Base-by-base conservation (phyloP, 2,888 invertebrate species). In the Liopterus haemorrhoidalis region DNA sequence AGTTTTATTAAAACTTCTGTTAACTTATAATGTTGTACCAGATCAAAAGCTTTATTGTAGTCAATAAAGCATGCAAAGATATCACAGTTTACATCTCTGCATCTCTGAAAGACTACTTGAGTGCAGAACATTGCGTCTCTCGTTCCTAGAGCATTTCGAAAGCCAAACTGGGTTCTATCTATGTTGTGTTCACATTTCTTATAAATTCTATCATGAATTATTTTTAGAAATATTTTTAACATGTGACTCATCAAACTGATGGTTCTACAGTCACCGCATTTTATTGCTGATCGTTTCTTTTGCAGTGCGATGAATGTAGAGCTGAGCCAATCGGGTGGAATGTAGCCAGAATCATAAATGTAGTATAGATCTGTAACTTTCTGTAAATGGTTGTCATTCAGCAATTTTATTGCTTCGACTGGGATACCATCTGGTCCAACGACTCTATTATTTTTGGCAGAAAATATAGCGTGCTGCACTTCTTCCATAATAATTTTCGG, bases 281-380 rank as follows among this genome's bases (percentile, higher is more conserved):
- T n/a, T 28, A n/a, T 47, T 2, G 41, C 30, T 24, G 21, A 42
- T 18, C 5, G 12, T 27, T 48, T 52, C 33, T 52, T 48, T 12
- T 48, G 43, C n/a, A 52, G 16, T 21, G 48, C 21, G 11, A 52
- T 33, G 37, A 49, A 50, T 19, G 41, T 46, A 14, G 49, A 46
- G 15, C 8, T 5, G 16, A 50, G 33, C 50, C 49, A 50, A 14
- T 49, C 27, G 12, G 46, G 12, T 24, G 49, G 44, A 16, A 49
- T 40, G 11, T 44, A 15, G n/a, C 36, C 40, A 12, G 27, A 32
- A 19, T 32, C 25, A 12, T 52, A 52, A 11, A 50, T 52, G 36
- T 43, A 41, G 30, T 37, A 46, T n/a, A 49, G 20, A 2, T 12
- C 33, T 11, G 22, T 21, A 19, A 47, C 3, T 14, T 24, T 15